A percentile compares a stretch with the other conserved stretches of the same genome.
Evolutionary conservation across 2,888 invertebrate genomes (phyloP).

Genomic region (Xanthostigma xanthostigma): DNA sequence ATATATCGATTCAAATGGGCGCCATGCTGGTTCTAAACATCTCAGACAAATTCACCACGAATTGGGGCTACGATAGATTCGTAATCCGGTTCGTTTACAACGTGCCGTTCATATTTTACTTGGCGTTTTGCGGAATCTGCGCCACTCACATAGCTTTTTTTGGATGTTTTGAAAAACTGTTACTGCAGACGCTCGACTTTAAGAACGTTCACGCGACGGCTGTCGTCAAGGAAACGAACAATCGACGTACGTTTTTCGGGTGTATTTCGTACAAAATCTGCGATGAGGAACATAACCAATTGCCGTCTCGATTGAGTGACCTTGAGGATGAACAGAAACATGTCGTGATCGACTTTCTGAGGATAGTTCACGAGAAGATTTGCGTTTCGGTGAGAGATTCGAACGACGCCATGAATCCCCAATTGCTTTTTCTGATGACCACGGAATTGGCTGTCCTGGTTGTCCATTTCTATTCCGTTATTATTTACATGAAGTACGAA

Average conservation of each 20-base stretch:
- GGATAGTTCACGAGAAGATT: slow-evolving; percentile 25
- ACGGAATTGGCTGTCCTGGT: slow-evolving; percentile 24
- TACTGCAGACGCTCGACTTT: slow-evolving; percentile 21
- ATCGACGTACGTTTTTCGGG: slow-evolving; percentile 21
- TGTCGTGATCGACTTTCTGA: slow-evolving; percentile 23
- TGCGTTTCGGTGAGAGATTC: slow-evolving; percentile 21
- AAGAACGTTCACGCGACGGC: slow-evolving; percentile 23
- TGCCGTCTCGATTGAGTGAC: background rate
- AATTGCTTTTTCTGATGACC: slow-evolving; percentile 22
- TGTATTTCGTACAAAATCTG: slow-evolving; percentile 20
- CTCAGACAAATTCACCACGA: slow-evolving; percentile 17
- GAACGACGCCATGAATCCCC: slow-evolving; percentile 24
- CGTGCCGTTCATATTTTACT: slow-evolving; percentile 21
- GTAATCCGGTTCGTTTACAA: slow-evolving; percentile 20
- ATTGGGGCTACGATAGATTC: slow-evolving; percentile 18
- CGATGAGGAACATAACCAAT: slow-evolving; percentile 18
- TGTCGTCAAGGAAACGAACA: slow-evolving; percentile 21
- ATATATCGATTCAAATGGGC: slow-evolving; percentile 14
- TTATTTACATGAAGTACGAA: slow-evolving; percentile 23
- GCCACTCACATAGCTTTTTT: slow-evolving; percentile 19
- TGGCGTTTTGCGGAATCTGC: slow-evolving; percentile 18
- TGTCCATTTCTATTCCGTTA: slow-evolving; percentile 26
- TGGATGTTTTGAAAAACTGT: slow-evolving; percentile 26
- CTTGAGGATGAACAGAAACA: background rate
- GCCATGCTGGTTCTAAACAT: slow-evolving; percentile 18